phyloP scores from a whole-genome alignment of 2,888 invertebrate genomes.

The Temnothorax unifasciatus region DNA sequence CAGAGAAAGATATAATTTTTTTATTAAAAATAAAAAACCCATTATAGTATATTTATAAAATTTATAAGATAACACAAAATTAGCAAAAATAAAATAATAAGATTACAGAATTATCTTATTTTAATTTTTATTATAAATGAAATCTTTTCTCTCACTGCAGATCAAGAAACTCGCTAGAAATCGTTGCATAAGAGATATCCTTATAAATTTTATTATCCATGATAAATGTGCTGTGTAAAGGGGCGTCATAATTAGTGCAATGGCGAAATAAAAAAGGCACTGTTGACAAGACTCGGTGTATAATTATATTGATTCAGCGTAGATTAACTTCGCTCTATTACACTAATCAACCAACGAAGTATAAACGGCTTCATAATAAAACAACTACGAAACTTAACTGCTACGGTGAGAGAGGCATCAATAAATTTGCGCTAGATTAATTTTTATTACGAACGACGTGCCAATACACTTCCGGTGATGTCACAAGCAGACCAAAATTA shows the following conservation, averaged over 20 bases:
- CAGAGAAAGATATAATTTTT: not conserved
- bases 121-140: constrained; percentile 2
- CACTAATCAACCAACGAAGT: constrained; percentile 20
- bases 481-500: constrained; percentile 49
- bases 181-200: constrained; percentile 10
- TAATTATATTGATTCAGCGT: constrained; percentile 39
- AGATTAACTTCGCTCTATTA: constrained; percentile 31
- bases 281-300: constrained; percentile 3
- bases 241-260: constrained; percentile 5
- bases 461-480: constrained; percentile 12
- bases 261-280: constrained; percentile 14
- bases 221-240: not conserved
- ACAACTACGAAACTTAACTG: constrained; percentile 48
- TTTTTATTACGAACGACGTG: constrained; percentile 39
- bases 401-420: constrained; percentile 27
- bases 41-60: not conserved
- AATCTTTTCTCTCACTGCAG: not conserved
- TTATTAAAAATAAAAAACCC: not conserved
- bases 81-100: not conserved
- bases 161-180: not conserved
- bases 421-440: constrained; percentile 54
- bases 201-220: constrained; percentile 3
- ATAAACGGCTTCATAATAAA: constrained; percentile 36
- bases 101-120: not conserved
- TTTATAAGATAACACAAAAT: not conserved